A percentile compares a stretch with the other conserved stretches of the same genome.
Evolutionary conservation across 2,113 vertebrate genomes (phyloP).

Genomic region (Lates calcarifer): DNA sequence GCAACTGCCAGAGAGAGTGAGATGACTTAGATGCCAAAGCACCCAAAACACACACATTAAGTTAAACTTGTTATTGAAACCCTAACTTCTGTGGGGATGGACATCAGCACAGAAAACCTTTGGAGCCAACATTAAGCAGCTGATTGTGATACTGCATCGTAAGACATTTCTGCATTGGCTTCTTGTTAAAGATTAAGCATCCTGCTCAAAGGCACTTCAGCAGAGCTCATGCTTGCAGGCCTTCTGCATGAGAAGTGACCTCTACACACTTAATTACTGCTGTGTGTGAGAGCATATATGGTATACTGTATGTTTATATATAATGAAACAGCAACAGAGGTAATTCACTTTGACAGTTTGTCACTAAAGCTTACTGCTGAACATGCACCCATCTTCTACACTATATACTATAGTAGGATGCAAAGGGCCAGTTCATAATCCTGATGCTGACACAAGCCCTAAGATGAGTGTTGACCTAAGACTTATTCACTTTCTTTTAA

Average conservation of each 20-base stretch:
- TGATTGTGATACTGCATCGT: no score
- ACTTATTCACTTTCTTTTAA: background rate
- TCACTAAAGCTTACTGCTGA: slow-evolving; percentile 52
- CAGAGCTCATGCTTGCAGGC: background rate
- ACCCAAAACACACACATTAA: background rate
- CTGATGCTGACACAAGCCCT: background rate
- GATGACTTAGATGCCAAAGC: no score
- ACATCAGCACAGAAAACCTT: no score
- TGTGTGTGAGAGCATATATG: background rate
- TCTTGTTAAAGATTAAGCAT: background rate
- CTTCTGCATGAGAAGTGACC: slow-evolving; percentile 10
- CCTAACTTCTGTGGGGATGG: background rate
- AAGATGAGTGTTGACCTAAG: background rate
- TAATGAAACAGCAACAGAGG: slow-evolving; percentile 37
- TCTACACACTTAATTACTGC: background rate
- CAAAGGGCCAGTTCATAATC: slow-evolving; percentile 3
- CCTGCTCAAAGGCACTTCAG: slow-evolving; percentile 7
- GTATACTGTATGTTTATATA: slow-evolving; percentile 44
- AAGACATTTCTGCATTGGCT: background rate
- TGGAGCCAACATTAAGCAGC: no score
- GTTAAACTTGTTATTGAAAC: background rate
- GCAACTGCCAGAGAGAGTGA: background rate
- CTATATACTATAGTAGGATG: background rate
- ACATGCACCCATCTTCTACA: background rate
- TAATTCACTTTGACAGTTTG: slow-evolving; percentile 67